phyloP scores from a whole-genome alignment of 2,888 invertebrate species.

The Oscheius sp. region DNA sequence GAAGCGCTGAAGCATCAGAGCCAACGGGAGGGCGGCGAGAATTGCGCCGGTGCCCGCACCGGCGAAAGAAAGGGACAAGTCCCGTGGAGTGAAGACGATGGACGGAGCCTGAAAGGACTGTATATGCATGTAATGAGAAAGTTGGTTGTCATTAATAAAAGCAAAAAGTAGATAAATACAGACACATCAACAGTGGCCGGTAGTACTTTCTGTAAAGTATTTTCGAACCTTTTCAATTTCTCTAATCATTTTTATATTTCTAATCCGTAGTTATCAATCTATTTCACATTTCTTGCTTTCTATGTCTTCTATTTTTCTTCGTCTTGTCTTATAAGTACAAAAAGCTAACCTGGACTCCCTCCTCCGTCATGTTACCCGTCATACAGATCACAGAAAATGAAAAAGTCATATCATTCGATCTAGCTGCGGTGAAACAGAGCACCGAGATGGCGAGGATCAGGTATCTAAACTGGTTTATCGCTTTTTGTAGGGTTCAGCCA shows the following conservation, averaged over 20 bases:
- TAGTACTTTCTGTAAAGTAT: too few relatives aligned
- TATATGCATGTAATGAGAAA: too few relatives aligned
- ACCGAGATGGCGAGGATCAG: constrained; percentile 45
- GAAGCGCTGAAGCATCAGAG: constrained; percentile 28
- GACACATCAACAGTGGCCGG: too few relatives aligned
- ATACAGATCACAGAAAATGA: constrained; percentile 57
- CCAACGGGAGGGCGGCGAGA: constrained; percentile 20
- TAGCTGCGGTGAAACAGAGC: constrained; percentile 46
- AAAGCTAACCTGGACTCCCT: too few relatives aligned
- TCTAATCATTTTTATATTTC: too few relatives aligned
- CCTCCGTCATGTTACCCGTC: constrained; percentile 42
- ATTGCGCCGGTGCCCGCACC: constrained; percentile 37
- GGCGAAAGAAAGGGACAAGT: constrained; percentile 31
- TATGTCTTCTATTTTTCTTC: too few relatives aligned
- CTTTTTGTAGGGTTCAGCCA: not conserved
- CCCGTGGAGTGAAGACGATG: constrained; percentile 30
- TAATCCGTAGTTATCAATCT: too few relatives aligned
- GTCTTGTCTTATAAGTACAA: too few relatives aligned
- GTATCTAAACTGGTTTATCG: constrained; percentile 9
- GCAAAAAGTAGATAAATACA: too few relatives aligned
- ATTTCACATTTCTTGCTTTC: too few relatives aligned
- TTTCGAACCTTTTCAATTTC: too few relatives aligned
- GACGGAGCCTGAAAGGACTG: constrained; percentile 2
- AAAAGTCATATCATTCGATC: constrained; percentile 56
- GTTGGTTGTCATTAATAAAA: too few relatives aligned